A percentile compares a stretch with the other conserved stretches of the same genome.
Evolutionary conservation across 1,140 invertebrate species (phyloP).

Genomic region (Brachionus paranguensis): DNA sequence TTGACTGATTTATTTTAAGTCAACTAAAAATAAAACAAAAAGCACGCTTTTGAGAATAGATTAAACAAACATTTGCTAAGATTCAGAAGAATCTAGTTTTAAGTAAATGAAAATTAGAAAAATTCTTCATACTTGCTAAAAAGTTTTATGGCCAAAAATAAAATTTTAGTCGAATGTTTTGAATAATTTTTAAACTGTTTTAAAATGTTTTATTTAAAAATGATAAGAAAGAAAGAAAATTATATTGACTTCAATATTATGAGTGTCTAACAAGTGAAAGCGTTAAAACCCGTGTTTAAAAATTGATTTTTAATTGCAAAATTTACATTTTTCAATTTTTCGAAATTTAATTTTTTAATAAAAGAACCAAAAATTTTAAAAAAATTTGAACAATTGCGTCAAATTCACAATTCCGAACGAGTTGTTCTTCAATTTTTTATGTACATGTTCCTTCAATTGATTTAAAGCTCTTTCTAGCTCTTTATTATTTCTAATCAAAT

Average conservation of each 20-base stretch:
- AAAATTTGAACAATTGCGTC: conserved; percentile 23
- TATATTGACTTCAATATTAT: not conserved
- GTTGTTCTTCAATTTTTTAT: conserved; percentile 36
- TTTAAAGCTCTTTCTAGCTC: conserved; percentile 6
- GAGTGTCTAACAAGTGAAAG: not conserved
- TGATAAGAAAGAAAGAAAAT: not conserved
- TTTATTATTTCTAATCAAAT: conserved; percentile 11
- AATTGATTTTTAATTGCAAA: not conserved
- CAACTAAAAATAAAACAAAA: too few species aligned
- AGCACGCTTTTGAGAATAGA: too few species aligned
- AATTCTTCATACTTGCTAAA: too few species aligned
- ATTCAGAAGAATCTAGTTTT: too few species aligned
- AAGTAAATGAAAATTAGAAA: too few species aligned
- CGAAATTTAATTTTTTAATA: not conserved
- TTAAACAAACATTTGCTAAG: too few species aligned
- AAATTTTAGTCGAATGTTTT: too few species aligned
- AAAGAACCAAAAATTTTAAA: not conserved
- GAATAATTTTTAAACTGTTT: not conserved
- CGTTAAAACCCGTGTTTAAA: not conserved
- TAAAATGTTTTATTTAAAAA: not conserved
- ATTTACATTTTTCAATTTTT: not conserved
- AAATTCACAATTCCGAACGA: conserved; percentile 34
- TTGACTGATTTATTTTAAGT: too few species aligned
- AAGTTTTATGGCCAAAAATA: too few species aligned
- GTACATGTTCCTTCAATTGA: conserved; percentile 23